phyloP scores from a whole-genome alignment of 2,113 vertebrate genomes.

The Capreolus pygargus region DNA sequence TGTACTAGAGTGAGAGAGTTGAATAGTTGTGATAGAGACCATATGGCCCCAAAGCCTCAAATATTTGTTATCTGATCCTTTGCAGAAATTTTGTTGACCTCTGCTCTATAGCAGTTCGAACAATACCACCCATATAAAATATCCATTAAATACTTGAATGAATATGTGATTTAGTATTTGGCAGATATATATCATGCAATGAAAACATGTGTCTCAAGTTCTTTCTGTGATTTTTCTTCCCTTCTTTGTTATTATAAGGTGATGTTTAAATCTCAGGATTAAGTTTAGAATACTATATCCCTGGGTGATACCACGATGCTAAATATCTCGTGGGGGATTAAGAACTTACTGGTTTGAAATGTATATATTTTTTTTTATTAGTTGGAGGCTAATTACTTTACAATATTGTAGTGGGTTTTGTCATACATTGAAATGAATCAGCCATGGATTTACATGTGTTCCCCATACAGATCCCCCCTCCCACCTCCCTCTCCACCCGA shows the following conservation, averaged over 20 bases:
- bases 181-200: neutral
- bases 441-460: too few relatives aligned
- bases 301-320: neutral
- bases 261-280: neutral
- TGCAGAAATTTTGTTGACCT: neutral
- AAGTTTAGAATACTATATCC: slow-evolving; percentile 2
- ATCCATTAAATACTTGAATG: neutral
- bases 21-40: neutral
- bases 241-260: neutral
- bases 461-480: too few relatives aligned
- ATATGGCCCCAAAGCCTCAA: neutral
- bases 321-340: neutral
- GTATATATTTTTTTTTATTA: neutral
- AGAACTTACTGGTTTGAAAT: neutral
- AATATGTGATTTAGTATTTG: neutral
- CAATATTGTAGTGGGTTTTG: too few relatives aligned
- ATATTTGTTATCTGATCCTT: neutral
- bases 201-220: neutral
- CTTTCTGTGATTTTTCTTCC: neutral
- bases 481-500: too few relatives aligned
- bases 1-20: neutral
- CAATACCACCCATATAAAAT: neutral
- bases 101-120: neutral
- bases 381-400: too few relatives aligned
- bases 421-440: too few relatives aligned